A percentile compares a stretch with the other conserved stretches of the same genome.
phyloP scores from a whole-genome alignment of 2,113 vertebrate species.

The Nematolebias whitei region DNA sequence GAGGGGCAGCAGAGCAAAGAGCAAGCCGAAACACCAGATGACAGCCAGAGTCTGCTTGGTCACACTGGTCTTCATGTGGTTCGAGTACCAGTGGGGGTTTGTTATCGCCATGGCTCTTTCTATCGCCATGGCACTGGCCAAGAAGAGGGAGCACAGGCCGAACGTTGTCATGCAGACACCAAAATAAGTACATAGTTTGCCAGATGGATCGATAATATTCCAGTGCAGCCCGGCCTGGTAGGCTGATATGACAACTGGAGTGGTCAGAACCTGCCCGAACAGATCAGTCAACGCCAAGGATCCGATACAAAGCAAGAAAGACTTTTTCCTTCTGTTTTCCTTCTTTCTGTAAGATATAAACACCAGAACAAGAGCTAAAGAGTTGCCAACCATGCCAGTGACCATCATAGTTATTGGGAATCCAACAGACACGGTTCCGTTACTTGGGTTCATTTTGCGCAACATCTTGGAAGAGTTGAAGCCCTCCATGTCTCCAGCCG shows the following conservation, averaged over 20 bases:
- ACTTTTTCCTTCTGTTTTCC: conserved; percentile 85
- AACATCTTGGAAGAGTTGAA: conserved; percentile 63
- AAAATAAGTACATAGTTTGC: conserved; percentile 88
- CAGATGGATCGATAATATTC: conserved; percentile 84
- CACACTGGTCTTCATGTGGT: conserved; percentile 87
- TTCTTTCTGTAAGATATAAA: conserved; percentile 86
- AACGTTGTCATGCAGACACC: conserved; percentile 94
- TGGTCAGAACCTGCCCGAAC: conserved; percentile 91
- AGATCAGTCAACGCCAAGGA: conserved; percentile 92
- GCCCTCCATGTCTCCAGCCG: conserved; percentile 57
- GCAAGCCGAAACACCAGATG: conserved; percentile 82
- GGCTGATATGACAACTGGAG: conserved; percentile 92
- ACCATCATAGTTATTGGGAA: conserved; percentile 94
- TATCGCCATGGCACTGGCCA: conserved; percentile 92
- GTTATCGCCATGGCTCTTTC: conserved; percentile 91
- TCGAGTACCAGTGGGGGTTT: conserved; percentile 92
- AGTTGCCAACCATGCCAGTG: conserved; percentile 91
- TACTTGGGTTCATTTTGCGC: conserved; percentile 61
- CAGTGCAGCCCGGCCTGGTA: conserved; percentile 85
- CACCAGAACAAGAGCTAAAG: conserved; percentile 88
- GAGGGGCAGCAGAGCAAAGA: conserved; percentile 89
- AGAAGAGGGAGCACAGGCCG: conserved; percentile 91
- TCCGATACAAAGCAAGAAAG: conserved; percentile 95
- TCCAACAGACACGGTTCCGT: conserved; percentile 85
- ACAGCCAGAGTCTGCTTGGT: conserved; percentile 81